These are phyloP conservation scores for Epirrhoe tristata DNA, from an alignment of 2,888 invertebrate genomes.

Conservation along the genomic window DNA sequence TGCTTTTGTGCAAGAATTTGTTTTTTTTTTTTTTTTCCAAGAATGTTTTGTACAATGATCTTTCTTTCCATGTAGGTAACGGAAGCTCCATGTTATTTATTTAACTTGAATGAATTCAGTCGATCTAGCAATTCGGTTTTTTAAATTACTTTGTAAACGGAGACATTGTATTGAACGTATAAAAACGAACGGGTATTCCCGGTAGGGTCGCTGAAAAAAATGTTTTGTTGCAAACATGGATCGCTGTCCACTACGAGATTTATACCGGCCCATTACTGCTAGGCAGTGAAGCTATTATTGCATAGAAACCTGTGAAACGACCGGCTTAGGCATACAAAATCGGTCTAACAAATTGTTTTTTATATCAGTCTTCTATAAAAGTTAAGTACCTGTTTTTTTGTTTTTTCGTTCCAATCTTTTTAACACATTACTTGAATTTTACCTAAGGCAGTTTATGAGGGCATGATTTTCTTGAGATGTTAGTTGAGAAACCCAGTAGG, in stretches of 20 bases:
- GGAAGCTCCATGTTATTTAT: too few species aligned
- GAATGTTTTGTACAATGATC: too few species aligned
- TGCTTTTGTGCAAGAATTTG: too few species aligned
- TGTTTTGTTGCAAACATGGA: conserved; percentile 68
- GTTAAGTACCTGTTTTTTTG: too few species aligned
- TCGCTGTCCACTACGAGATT: conserved; percentile 77
- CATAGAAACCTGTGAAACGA: not conserved
- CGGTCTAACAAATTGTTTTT: not conserved
- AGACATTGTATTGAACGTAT: conserved; percentile 68
- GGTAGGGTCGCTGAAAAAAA: conserved; percentile 71
- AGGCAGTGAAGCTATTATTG: conserved; percentile 20
- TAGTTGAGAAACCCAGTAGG: too few species aligned
- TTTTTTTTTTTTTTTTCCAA: too few species aligned
- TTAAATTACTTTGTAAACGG: conserved; percentile 7
- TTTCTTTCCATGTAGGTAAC: too few species aligned
- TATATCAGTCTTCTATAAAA: too few species aligned
- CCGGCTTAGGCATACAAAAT: not conserved
- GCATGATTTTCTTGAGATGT: too few species aligned
- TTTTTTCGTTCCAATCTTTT: too few species aligned
- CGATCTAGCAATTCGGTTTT: not conserved
- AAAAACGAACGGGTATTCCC: conserved; percentile 75
- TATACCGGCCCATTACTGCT: conserved; percentile 76
- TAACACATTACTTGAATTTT: too few species aligned
- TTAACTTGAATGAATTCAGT: conserved; percentile 2
- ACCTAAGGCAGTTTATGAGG: too few species aligned